These are phyloP conservation scores for Gymnocheta viridis DNA, from an alignment of 2,888 invertebrate species.

Conservation along the genomic window DNA sequence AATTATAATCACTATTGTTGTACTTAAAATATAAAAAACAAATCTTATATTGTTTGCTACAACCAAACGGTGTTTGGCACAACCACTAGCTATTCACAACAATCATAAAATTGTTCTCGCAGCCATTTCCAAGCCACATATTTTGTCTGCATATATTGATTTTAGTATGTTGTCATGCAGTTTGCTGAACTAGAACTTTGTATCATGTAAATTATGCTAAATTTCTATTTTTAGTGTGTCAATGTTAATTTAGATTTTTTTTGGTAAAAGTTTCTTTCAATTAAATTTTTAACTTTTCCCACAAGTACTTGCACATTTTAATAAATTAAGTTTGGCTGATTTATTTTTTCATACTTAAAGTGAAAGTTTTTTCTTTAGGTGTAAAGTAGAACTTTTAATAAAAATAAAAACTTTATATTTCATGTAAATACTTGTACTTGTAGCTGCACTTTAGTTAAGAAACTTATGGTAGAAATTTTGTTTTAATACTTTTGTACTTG, in stretches of 20 bases:
- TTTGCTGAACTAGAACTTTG: not conserved
- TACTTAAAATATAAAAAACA: too few relatives aligned
- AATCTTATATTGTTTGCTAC: too few relatives aligned
- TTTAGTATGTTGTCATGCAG: too few relatives aligned
- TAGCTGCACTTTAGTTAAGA: conserved; percentile 20
- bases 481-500: conserved; percentile 40
- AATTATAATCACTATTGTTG: too few relatives aligned
- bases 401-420: conserved; percentile 18
- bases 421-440: conserved; percentile 37
- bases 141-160: too few relatives aligned
- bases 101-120: too few relatives aligned
- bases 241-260: too few relatives aligned
- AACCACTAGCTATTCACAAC: too few relatives aligned
- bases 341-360: not conserved
- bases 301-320: not conserved
- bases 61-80: too few relatives aligned
- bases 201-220: too few relatives aligned
- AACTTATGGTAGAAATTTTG: conserved; percentile 35
- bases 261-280: not conserved
- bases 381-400: conserved; percentile 29
- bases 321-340: not conserved
- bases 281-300: not conserved
- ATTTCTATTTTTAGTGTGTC: too few relatives aligned
- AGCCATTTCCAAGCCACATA: too few relatives aligned
- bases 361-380: conserved; percentile 3